Percentiles rank a stretch among this genome's conserved stretches.
Evolutionary conservation across 2,113 vertebrate species (phyloP).

Genomic region (Forbesichthys agassizii): DNA sequence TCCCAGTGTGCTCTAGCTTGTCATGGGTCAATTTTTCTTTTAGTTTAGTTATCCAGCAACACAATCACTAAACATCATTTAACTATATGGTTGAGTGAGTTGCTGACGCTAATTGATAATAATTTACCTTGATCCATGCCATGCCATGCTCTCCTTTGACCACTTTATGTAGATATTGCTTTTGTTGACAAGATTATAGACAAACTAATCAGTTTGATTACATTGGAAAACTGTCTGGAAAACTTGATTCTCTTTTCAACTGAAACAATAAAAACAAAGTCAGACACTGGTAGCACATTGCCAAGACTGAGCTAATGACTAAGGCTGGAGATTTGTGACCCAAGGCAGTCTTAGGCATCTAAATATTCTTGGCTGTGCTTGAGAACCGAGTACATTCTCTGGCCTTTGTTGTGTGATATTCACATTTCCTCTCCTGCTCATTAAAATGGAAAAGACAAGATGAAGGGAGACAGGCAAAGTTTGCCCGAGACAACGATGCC

Average conservation of each 20-base stretch:
- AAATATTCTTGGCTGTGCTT: conserved; percentile 27
- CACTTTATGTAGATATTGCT: conserved; percentile 36
- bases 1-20: too few relatives aligned
- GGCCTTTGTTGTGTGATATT: conserved; percentile 31
- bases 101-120: not conserved
- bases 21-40: too few relatives aligned
- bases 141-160: conserved; percentile 15
- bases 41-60: too few relatives aligned
- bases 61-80: too few relatives aligned
- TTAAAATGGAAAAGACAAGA: conserved; percentile 48
- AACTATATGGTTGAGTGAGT: too few relatives aligned
- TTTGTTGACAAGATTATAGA: conserved; percentile 51
- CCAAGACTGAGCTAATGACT: conserved; percentile 32
- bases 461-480: conserved; percentile 28
- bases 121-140: not conserved
- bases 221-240: conserved; percentile 22
- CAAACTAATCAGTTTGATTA: conserved; percentile 22
- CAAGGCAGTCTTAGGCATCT: conserved; percentile 15
- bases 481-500: conserved; percentile 3
- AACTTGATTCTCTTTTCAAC: conserved; percentile 23
- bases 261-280: conserved; percentile 42
- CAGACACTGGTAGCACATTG: conserved; percentile 27
- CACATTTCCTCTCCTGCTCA: conserved; percentile 41
- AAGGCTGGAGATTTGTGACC: conserved; percentile 24
- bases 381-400: conserved; percentile 45